These are phyloP conservation scores for Lontra canadensis DNA, from an alignment of 2,113 vertebrate genomes.

Conservation along the genomic window DNA sequence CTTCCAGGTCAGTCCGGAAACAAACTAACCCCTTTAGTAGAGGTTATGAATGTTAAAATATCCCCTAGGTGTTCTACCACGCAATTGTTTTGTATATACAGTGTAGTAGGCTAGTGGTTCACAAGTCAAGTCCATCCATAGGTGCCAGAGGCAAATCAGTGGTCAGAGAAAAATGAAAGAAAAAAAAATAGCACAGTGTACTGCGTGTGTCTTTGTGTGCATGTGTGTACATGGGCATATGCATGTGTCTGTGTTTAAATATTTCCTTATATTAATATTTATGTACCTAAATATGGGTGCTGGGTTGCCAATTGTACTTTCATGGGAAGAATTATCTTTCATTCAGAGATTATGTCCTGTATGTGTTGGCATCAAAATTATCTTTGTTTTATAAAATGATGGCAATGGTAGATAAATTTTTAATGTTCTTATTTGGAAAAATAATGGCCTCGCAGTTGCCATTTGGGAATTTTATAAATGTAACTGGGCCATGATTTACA, in stretches of 20 bases:
- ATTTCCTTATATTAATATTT: neutral
- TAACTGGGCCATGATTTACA: neutral
- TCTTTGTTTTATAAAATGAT: conserved; percentile 23
- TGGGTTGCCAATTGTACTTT: neutral
- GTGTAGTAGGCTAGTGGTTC: neutral
- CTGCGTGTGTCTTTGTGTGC: neutral
- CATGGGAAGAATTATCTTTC: neutral
- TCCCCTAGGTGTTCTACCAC: neutral
- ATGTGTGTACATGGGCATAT: neutral
- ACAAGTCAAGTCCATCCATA: neutral
- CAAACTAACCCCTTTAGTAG: neutral
- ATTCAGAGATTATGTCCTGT: neutral
- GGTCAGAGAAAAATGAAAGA: neutral
- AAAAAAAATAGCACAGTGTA: neutral
- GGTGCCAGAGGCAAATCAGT: neutral
- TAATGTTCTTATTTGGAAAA: conserved; percentile 39
- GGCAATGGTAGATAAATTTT: neutral
- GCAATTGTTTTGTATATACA: neutral
- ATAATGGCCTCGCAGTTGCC: neutral
- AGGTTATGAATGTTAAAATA: neutral
- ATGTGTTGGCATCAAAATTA: neutral
- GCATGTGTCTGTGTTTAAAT: neutral
- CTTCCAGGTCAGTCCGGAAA: neutral
- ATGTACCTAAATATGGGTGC: neutral
- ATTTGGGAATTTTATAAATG: neutral